A percentile compares a stretch with the other conserved stretches of the same genome.
Conservation (phyloP, 35 echinoderm and acorn worm species). For the Apostichopus californicus region DNA sequence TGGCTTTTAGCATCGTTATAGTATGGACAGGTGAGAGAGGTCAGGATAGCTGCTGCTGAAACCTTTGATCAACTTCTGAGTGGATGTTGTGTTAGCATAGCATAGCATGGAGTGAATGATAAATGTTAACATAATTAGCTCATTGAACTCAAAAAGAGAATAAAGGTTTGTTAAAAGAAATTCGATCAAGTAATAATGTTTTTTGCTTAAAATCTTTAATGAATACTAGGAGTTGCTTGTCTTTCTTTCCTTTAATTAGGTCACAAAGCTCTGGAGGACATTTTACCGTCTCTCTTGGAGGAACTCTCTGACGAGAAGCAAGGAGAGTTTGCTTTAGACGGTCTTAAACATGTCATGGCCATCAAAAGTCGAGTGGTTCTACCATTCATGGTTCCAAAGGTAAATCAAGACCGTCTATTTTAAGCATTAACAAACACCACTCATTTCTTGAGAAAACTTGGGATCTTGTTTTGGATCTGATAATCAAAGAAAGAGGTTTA, state of each 20-base stretch:
- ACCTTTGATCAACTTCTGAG: conserved; percentile 94
- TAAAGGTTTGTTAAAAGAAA: no score
- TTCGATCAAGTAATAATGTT: background rate
- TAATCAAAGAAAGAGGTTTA: no score
- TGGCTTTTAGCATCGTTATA: background rate
- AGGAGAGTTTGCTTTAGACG: conserved; percentile 86
- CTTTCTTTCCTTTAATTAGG: conserved; percentile 28
- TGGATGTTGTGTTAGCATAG: no score
- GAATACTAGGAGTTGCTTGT: background rate
- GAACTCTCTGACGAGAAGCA: conserved; percentile 66
- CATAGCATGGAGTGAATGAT: no score
- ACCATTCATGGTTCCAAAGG: conserved; percentile 95
- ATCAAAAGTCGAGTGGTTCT: conserved; percentile 96
- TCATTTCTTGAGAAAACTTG: no score
- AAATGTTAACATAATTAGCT: no score
- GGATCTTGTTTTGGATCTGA: no score
- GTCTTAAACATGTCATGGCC: conserved; percentile 94
- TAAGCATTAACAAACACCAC: no score
- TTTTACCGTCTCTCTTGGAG: conserved; percentile 78
- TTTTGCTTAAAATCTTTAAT: background rate
- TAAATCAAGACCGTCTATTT: no score
- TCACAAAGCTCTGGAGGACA: conserved; percentile 91
- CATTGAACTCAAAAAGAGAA: no score
- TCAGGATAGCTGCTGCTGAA: conserved; percentile 74
- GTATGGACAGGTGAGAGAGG: conserved; percentile 19